Conservation (phyloP, 2,888 invertebrate genomes). For the Meghimatium bilineatum region DNA sequence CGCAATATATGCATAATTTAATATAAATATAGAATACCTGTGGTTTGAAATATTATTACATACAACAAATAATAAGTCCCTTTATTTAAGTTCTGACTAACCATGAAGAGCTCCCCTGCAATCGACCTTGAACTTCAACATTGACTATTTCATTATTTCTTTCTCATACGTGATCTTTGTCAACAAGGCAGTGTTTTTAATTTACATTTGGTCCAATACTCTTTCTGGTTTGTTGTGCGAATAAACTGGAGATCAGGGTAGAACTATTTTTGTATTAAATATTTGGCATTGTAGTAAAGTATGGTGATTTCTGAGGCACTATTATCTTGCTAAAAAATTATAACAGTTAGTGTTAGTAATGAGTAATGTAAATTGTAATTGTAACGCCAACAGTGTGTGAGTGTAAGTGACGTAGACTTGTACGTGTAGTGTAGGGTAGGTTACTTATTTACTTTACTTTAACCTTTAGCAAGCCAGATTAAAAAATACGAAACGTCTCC, state of each 20-base stretch:
- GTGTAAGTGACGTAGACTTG: too few species aligned
- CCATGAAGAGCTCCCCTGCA: neutral
- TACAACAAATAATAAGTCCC: neutral
- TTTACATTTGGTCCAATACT: neutral
- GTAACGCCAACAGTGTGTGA: too few species aligned
- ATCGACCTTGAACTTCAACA: slow-evolving; percentile 26
- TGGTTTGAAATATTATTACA: neutral
- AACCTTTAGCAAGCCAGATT: too few species aligned
- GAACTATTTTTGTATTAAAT: neutral
- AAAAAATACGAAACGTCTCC: too few species aligned
- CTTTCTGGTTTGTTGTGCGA: too few species aligned
- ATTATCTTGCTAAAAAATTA: too few species aligned
- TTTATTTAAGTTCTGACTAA: neutral
- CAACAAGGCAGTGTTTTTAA: neutral
- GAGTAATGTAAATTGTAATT: too few species aligned
- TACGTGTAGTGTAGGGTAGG: too few species aligned
- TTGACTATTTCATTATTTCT: neutral
- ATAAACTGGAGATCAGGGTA: neutral
- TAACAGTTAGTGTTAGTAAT: too few species aligned
- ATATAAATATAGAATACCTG: neutral
- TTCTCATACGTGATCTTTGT: neutral
- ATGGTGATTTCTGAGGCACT: too few species aligned
- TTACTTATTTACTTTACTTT: too few species aligned
- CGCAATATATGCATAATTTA: neutral
- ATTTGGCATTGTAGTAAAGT: neutral